Evolutionary conservation across 64 coral and sea anemone genomes (phyloP).

Genomic region (Pachyseris speciosa): DNA sequence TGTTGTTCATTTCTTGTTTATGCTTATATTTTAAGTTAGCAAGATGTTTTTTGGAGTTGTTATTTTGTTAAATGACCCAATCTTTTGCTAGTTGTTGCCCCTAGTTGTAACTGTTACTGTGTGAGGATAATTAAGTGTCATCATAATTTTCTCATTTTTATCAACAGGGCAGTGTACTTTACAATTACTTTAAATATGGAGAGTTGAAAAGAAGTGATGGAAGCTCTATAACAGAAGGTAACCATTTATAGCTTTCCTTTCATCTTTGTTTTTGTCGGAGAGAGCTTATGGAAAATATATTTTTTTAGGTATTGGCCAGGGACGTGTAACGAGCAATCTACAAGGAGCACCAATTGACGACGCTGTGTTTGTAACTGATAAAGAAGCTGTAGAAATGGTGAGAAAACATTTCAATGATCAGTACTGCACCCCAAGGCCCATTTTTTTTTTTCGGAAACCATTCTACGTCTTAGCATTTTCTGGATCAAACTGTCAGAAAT

Average conservation of each 20-base stretch:
- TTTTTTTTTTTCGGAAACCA: too few relatives aligned
- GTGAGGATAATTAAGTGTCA: not conserved
- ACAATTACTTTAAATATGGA: conserved; percentile 94
- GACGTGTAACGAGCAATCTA: conserved; percentile 89
- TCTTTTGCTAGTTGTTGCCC: too few relatives aligned
- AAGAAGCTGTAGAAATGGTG: conserved; percentile 98
- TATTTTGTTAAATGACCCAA: too few relatives aligned
- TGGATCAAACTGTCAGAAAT: too few relatives aligned
- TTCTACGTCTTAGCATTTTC: too few relatives aligned
- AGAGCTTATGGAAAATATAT: not conserved
- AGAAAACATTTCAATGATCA: not conserved
- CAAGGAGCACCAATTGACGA: conserved; percentile 94
- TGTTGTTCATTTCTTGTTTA: too few relatives aligned
- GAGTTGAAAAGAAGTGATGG: conserved; percentile 88
- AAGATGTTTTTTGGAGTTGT: too few relatives aligned
- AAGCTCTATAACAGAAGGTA: conserved; percentile 98
- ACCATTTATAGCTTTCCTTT: not conserved
- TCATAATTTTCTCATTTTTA: not conserved
- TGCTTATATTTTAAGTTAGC: too few relatives aligned
- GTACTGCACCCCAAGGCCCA: too few relatives aligned
- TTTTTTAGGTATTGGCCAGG: conserved; percentile 93
- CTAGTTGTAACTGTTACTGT: too few relatives aligned
- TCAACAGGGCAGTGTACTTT: conserved; percentile 92
- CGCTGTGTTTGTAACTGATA: conserved; percentile 86
- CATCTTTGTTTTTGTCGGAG: not conserved